Evolutionary conservation across 2,888 invertebrate genomes (phyloP).

Genomic region (Baronia brevicornis): DNA sequence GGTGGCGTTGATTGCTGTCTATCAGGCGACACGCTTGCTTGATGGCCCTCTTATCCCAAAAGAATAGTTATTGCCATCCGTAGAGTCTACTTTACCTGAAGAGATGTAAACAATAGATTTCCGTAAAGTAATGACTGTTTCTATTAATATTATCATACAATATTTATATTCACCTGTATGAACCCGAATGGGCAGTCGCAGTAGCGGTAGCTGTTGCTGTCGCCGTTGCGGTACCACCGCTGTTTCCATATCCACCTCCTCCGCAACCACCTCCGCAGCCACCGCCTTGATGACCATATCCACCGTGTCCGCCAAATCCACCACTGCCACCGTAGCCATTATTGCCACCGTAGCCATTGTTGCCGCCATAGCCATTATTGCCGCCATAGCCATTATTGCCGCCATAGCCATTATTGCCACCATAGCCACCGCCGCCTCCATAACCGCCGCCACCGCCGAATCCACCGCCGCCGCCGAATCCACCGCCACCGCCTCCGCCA

Average conservation of each 20-base stretch:
- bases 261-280: conserved; percentile 21
- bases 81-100: too few species aligned
- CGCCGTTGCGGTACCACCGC: conserved; percentile 20
- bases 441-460: conserved; percentile 24
- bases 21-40: too few species aligned
- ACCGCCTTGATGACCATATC: too few species aligned
- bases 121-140: too few species aligned
- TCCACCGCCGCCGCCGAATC: conserved; percentile 21
- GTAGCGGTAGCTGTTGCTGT: conserved; percentile 24
- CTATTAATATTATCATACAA: too few species aligned
- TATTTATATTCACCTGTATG: too few species aligned
- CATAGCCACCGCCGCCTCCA: conserved; percentile 20
- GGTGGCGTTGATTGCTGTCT: too few species aligned
- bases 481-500: conserved; percentile 21
- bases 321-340: conserved; percentile 22
- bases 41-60: too few species aligned
- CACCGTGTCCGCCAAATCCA: too few species aligned
- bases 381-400: conserved; percentile 21
- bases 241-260: conserved; percentile 15
- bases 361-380: conserved; percentile 22
- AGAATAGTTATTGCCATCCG: too few species aligned
- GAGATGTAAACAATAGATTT: too few species aligned
- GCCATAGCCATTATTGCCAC: conserved; percentile 21
- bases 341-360: conserved; percentile 21
- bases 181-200: too few species aligned